Evolutionary conservation across 2,113 vertebrate genomes (phyloP).

Genomic region (Tetraodon nigroviridis): DNA sequence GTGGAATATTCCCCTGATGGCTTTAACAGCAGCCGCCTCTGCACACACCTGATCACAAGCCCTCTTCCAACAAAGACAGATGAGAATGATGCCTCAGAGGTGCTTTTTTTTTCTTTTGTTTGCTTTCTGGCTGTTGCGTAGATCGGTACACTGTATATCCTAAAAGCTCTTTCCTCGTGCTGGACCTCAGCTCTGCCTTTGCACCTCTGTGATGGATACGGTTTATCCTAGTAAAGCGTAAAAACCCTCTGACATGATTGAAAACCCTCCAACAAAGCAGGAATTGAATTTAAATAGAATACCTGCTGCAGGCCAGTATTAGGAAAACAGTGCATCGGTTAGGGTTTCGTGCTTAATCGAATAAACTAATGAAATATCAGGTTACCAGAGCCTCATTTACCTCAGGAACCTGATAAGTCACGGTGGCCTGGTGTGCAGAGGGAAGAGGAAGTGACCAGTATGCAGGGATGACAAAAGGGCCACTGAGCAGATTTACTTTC

Average conservation of each 20-base stretch:
- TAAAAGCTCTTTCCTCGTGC: conserved; percentile 2
- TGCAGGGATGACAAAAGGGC: conserved; percentile 43
- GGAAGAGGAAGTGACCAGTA: conserved; percentile 46
- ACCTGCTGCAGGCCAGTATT: conserved; percentile 44
- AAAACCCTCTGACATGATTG: conserved; percentile 25
- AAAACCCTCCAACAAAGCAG: conserved; percentile 23
- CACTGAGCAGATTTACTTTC: conserved; percentile 35
- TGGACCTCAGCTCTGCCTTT: conserved; percentile 28
- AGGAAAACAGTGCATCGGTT: conserved; percentile 50
- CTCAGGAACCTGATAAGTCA: conserved; percentile 45
- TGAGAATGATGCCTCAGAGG: conserved; percentile 29
- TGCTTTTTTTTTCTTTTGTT: conserved; percentile 2
- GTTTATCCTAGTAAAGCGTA: conserved; percentile 8
- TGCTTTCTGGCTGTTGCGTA: neutral
- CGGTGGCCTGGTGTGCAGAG: conserved; percentile 30
- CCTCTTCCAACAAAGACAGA: conserved; percentile 24
- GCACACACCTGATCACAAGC: conserved; percentile 29
- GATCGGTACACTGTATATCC: conserved; percentile 19
- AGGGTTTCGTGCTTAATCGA: conserved; percentile 54
- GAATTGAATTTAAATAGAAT: conserved; percentile 54
- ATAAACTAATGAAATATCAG: conserved; percentile 45
- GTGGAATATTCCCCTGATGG: conserved; percentile 23
- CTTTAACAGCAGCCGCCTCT: conserved; percentile 36
- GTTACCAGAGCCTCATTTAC: conserved; percentile 47
- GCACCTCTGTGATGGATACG: conserved; percentile 22